Conservation (phyloP, 2,888 invertebrate genomes). For the Mimachlamys varia region DNA sequence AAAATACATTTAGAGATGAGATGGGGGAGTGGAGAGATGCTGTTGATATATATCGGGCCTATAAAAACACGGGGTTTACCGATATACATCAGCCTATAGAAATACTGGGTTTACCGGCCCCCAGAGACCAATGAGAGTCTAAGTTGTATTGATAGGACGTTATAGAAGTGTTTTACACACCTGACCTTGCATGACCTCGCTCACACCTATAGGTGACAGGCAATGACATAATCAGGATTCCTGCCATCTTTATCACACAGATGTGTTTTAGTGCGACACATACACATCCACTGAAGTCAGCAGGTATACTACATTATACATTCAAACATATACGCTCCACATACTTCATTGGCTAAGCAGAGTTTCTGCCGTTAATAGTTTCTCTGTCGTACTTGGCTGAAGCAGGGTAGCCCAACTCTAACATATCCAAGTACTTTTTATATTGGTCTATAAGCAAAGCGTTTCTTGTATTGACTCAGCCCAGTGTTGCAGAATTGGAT, state of each 20-base stretch:
- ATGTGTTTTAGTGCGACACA: background rate
- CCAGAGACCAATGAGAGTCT: background rate
- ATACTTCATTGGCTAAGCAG: too few species aligned
- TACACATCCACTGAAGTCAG: background rate
- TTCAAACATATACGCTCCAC: background rate
- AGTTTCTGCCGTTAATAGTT: background rate
- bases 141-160: background rate
- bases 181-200: background rate
- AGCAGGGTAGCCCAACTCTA: background rate
- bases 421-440: background rate
- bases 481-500: background rate
- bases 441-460: background rate
- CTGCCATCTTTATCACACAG: constrained; percentile 11
- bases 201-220: background rate
- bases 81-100: background rate
- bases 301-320: background rate
- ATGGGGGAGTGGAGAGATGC: background rate
- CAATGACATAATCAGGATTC: constrained; percentile 16
- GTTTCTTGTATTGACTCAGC: background rate
- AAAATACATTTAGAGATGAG: background rate
- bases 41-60: too few species aligned
- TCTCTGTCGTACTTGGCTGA: background rate
- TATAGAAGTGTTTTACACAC: background rate
- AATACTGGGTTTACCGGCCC: background rate
- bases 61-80: background rate